Conservation (phyloP, 2,888 invertebrate species). For the Leptogaster cylindrica region DNA sequence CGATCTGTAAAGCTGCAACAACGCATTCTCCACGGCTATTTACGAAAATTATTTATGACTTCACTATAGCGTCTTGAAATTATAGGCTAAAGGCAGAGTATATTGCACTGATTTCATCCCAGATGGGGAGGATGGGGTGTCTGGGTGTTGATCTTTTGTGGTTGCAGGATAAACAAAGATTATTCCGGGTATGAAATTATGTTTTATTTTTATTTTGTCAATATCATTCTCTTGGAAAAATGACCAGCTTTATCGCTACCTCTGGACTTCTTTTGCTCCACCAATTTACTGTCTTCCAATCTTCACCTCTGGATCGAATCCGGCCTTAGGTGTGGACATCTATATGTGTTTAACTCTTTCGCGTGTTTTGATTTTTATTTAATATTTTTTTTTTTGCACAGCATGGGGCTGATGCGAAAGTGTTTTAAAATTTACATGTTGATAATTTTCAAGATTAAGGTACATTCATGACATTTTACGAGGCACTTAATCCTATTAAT, state of each 20-base stretch:
- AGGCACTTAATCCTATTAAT: conserved; percentile 47
- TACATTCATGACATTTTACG: conserved; percentile 47
- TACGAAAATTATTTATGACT: conserved; percentile 49
- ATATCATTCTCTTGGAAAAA: too few relatives aligned
- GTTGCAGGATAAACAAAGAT: conserved; percentile 42
- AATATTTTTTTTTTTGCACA: conserved; percentile 44
- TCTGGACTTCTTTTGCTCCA: neutral
- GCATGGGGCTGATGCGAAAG: conserved; percentile 44
- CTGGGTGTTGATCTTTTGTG: conserved; percentile 41
- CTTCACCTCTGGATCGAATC: neutral
- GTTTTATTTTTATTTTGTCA: too few relatives aligned
- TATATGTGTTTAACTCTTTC: conserved; percentile 13
- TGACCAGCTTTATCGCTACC: conserved; percentile 39
- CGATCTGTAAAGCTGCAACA: conserved; percentile 24
- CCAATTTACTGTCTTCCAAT: conserved; percentile 4
- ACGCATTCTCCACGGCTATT: conserved; percentile 47
- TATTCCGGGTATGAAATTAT: neutral
- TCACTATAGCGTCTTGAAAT: conserved; percentile 46
- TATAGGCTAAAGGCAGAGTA: conserved; percentile 46
- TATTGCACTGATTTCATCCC: neutral
- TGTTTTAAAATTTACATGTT: conserved; percentile 47
- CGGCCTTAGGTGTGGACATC: conserved; percentile 27
- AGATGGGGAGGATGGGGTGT: conserved; percentile 36
- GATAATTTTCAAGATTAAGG: conserved; percentile 46
- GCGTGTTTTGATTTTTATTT: too few relatives aligned